A percentile compares a stretch with the other conserved stretches of the same genome.
These are phyloP conservation scores for Achroia grisella DNA, from an alignment of 1,140 invertebrate species.

Conservation along the genomic window DNA sequence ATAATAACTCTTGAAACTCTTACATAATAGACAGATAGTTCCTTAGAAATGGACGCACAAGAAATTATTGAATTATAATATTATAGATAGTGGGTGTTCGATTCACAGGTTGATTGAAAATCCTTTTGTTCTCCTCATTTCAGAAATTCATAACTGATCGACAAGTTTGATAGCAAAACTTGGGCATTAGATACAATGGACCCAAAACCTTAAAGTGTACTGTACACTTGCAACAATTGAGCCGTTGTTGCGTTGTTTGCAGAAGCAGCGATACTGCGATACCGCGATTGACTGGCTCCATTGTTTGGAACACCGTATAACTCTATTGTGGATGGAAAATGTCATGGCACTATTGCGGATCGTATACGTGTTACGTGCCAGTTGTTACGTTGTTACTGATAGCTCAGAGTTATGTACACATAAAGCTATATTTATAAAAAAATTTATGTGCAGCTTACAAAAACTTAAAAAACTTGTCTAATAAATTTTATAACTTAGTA, in stretches of 20 bases:
- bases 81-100: too few species aligned
- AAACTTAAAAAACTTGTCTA: too few species aligned
- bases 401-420: too few species aligned
- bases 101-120: background rate
- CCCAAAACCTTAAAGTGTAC: background rate
- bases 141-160: background rate
- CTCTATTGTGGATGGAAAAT: constrained; percentile 47
- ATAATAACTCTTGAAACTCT: too few species aligned
- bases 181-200: constrained; percentile 1
- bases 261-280: constrained; percentile 19
- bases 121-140: constrained; percentile 3
- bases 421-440: too few species aligned
- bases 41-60: too few species aligned
- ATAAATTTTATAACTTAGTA: too few species aligned
- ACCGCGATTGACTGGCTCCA: constrained; percentile 49
- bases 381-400: too few species aligned
- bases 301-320: constrained; percentile 35
- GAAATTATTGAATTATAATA: too few species aligned
- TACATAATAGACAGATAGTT: too few species aligned
- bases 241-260: constrained; percentile 28
- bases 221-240: background rate
- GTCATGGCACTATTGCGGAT: constrained; percentile 15
- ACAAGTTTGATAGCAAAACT: constrained; percentile 2
- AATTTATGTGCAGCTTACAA: too few species aligned
- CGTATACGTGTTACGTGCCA: too few species aligned